Evolutionary conservation across 2,113 vertebrate species (phyloP).

Genomic region (Triplophysa rosa): DNA sequence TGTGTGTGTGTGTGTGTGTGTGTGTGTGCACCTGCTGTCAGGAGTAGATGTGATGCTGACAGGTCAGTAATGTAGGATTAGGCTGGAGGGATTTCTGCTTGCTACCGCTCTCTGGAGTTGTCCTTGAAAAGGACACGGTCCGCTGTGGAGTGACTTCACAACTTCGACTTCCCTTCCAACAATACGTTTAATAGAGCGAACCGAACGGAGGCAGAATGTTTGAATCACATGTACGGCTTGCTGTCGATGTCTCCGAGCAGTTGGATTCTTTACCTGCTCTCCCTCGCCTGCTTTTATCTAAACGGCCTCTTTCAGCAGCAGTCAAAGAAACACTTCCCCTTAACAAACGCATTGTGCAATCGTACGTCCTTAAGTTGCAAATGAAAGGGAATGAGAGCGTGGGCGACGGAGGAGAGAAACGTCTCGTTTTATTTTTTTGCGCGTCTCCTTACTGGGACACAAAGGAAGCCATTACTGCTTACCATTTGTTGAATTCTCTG

Average conservation of each 20-base stretch:
- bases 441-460: slow-evolving; percentile 61
- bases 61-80: slow-evolving; percentile 70
- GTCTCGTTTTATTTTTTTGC: slow-evolving; percentile 59
- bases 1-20: slow-evolving; percentile 4
- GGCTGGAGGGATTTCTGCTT: slow-evolving; percentile 56
- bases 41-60: slow-evolving; percentile 65
- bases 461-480: slow-evolving; percentile 75
- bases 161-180: slow-evolving; percentile 17
- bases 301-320: slow-evolving; percentile 22
- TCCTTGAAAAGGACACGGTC: slow-evolving; percentile 58
- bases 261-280: slow-evolving; percentile 1
- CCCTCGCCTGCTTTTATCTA: slow-evolving; percentile 7
- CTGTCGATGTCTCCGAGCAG: slow-evolving; percentile 8
- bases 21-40: slow-evolving; percentile 54
- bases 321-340: slow-evolving; percentile 20
- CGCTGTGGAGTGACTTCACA: slow-evolving; percentile 38
- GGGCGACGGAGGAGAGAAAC: slow-evolving; percentile 39
- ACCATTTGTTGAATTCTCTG: slow-evolving; percentile 75
- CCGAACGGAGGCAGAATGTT: slow-evolving; percentile 25
- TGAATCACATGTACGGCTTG: background rate
- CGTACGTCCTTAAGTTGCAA: slow-evolving; percentile 39
- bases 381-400: slow-evolving; percentile 61
- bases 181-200: slow-evolving; percentile 17
- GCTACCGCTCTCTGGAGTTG: slow-evolving; percentile 52
- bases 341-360: slow-evolving; percentile 4